Conservation (phyloP, 2,113 vertebrate species). For the Melanotaenia duboulayi region DNA sequence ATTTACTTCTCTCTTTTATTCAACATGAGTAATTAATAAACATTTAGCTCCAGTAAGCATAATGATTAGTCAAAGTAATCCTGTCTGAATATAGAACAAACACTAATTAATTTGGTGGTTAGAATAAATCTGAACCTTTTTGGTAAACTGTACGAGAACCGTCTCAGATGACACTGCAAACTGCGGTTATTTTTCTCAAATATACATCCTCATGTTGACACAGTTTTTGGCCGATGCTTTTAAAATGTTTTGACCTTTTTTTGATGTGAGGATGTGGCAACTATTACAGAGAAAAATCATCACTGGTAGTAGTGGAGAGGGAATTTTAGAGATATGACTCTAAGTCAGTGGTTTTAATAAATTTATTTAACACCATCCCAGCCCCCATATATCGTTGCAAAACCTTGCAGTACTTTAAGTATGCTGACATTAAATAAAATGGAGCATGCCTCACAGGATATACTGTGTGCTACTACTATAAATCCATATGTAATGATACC, state of each 20-base stretch:
- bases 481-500: conserved; percentile 60
- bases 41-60: neutral
- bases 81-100: neutral
- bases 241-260: conserved; percentile 14
- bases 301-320: neutral
- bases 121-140: neutral
- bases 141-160: neutral
- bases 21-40: neutral
- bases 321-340: conserved; percentile 7
- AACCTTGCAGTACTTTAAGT: conserved; percentile 34
- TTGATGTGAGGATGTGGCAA: neutral
- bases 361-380: neutral
- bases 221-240: neutral
- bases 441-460: conserved; percentile 49
- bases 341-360: conserved; percentile 1
- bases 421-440: conserved; percentile 44
- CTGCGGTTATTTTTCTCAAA: neutral
- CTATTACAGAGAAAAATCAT: conserved; percentile 21
- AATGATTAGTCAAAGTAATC: conserved; percentile 1
- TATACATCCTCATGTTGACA: neutral
- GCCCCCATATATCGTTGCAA: conserved; percentile 11
- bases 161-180: neutral
- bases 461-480: conserved; percentile 46
- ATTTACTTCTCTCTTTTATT: neutral
- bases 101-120: neutral